Conservation (phyloP, 2,888 invertebrate genomes). For the Idaea dimidiata region DNA sequence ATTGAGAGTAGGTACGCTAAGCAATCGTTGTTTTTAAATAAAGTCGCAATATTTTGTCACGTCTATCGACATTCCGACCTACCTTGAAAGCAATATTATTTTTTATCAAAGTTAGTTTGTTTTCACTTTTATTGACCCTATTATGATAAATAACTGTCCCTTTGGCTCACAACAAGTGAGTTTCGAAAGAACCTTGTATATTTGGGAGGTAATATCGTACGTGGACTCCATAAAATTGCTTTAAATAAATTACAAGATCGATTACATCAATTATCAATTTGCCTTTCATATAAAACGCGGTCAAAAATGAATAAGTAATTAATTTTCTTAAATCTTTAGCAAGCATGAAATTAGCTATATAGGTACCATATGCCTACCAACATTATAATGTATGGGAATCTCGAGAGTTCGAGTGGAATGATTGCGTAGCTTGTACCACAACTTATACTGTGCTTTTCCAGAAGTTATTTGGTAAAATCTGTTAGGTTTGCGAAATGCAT, state of each 20-base stretch:
- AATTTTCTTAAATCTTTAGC: neutral
- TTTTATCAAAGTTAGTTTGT: neutral
- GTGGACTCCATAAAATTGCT: constrained; percentile 14
- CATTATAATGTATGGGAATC: neutral
- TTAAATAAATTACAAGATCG: constrained; percentile 21
- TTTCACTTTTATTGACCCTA: neutral
- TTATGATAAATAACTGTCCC: neutral
- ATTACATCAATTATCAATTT: constrained; percentile 24
- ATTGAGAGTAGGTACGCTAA: neutral
- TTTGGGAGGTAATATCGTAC: constrained; percentile 12
- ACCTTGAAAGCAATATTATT: neutral
- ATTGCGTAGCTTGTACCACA: neutral
- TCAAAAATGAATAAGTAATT: neutral
- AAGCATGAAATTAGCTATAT: too few relatives aligned
- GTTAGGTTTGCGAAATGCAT: neutral
- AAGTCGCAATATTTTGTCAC: neutral
- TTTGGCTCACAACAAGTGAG: neutral
- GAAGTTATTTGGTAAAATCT: neutral
- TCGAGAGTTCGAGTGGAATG: neutral
- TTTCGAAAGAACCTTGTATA: neutral
- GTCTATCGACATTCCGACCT: neutral
- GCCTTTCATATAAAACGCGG: constrained; percentile 14
- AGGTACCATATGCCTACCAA: too few relatives aligned
- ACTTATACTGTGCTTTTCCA: neutral
- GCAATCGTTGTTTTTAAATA: neutral